Evolutionary conservation across 2,888 invertebrate genomes (phyloP).

Genomic region (Eupsilia transversa): DNA sequence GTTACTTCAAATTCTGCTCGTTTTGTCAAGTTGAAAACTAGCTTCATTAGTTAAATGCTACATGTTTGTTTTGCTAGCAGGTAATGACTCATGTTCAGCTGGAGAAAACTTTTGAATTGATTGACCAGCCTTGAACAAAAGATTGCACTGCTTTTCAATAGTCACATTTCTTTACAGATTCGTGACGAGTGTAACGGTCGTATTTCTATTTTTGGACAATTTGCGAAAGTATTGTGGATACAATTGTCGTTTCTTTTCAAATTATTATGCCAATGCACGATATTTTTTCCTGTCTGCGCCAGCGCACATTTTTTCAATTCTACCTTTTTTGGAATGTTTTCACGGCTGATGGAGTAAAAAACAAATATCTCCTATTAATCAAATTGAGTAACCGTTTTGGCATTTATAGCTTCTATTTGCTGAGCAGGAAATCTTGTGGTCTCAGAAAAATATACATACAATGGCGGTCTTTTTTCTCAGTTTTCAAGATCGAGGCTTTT

Average conservation of each 20-base stretch:
- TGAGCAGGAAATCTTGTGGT: conserved; percentile 44
- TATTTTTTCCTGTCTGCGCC: conserved; percentile 35
- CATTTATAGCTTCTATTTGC: conserved; percentile 19
- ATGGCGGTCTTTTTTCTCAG: conserved; percentile 43
- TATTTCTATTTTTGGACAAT: conserved; percentile 48
- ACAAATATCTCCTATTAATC: conserved; percentile 20
- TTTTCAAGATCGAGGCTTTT: conserved; percentile 69
- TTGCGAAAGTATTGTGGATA: conserved; percentile 53
- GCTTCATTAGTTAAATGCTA: neutral
- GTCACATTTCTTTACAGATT: conserved; percentile 38
- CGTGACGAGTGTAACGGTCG: conserved; percentile 43
- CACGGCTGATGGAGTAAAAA: conserved; percentile 23
- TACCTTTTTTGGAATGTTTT: conserved; percentile 16
- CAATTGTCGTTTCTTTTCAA: conserved; percentile 39
- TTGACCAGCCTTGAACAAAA: conserved; percentile 29
- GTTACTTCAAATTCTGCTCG: neutral
- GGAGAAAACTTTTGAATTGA: conserved; percentile 21
- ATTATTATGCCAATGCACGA: conserved; percentile 44
- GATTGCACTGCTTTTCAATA: conserved; percentile 25
- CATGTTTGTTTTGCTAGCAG: conserved; percentile 1
- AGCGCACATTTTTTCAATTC: conserved; percentile 14
- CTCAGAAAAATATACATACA: conserved; percentile 42
- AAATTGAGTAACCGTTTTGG: conserved; percentile 40
- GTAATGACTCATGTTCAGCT: neutral
- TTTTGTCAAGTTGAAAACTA: neutral